Evolutionary conservation across 2,113 vertebrate genomes (phyloP), one percentile per base, ranked within the genome.

Genomic region (cat (Felis catus)): DNA sequence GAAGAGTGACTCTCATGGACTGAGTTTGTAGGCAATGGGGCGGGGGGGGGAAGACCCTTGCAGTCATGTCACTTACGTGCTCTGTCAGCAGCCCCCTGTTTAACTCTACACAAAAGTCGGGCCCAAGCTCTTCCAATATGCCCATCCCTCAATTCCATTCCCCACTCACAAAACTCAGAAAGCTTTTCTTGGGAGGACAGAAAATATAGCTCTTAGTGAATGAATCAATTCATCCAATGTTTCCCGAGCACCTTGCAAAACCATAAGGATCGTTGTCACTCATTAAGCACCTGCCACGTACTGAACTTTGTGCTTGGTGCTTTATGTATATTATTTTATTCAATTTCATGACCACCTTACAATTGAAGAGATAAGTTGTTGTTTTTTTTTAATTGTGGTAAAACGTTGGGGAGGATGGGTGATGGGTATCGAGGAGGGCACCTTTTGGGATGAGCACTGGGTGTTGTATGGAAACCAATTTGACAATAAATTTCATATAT

Each of bases 51-150:
- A 36, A 5, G 55, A 21, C 27, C 11, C 61, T n/a, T 5, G 70
- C 12, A 5, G 58, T 2, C 33, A 2, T 0, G 13, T 61, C 7
- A 13, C 23, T 55, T 33, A 31, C 11, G 1, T 27, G 45, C 41
- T 51, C 85, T 27, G 19, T 19, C n/a, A 10, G 31, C 29, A 2
- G 48, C 4, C 7, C n/a, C 11, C 3, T 1, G 12, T 10, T 39
- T 7, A 13, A 4, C 39, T 74, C 12, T 7, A 6, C 53, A 33
- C 7, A 66, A 41, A 85, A 63, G 23, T 39, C 51, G 11, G 0
- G 2, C 29, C 21, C 5, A 39, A 41, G 29, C 33, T 29, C 70
- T 14, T 33, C 48, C 16, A 8, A 53, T 8, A 65, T 27, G 27
- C 27, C 31, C 2, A 7, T 7, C 7, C 33, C 36, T 81, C n/a